Conservation (phyloP, 2,888 invertebrate species). For the Agrotis segetum region DNA sequence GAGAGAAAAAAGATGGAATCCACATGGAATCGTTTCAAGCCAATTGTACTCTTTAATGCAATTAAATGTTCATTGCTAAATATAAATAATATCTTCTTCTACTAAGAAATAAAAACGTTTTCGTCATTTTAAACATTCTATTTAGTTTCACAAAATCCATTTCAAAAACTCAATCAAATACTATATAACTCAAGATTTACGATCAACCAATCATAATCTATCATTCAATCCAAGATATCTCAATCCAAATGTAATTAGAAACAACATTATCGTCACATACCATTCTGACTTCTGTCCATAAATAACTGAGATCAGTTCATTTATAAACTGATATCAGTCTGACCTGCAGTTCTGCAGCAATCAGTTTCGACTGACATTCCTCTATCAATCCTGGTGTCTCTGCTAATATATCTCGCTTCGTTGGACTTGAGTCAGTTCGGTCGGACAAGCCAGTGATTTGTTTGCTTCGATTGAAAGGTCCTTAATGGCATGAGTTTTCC, state of each 20-base stretch:
- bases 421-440: conserved; percentile 47
- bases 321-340: conserved; percentile 60
- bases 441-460: conserved; percentile 39
- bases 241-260: conserved; percentile 47
- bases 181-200: conserved; percentile 31
- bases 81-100: neutral
- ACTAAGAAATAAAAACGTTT: conserved; percentile 1
- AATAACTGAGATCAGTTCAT: conserved; percentile 67
- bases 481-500: conserved; percentile 31
- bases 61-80: neutral
- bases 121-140: neutral
- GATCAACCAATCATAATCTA: conserved; percentile 6
- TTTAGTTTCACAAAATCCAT: conserved; percentile 6
- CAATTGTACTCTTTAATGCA: conserved; percentile 15
- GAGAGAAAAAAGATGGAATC: conserved; percentile 15
- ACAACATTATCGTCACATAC: conserved; percentile 38
- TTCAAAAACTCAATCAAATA: neutral
- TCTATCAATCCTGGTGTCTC: conserved; percentile 71
- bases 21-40: conserved; percentile 11
- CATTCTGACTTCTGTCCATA: conserved; percentile 47
- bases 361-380: conserved; percentile 58
- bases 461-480: conserved; percentile 35
- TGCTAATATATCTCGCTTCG: conserved; percentile 70
- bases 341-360: conserved; percentile 57
- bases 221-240: conserved; percentile 31